Evolutionary conservation across 37 sponge, comb jelly and placozoan species (phyloP).

Genomic region (Halisarca cf. caerulea): DNA sequence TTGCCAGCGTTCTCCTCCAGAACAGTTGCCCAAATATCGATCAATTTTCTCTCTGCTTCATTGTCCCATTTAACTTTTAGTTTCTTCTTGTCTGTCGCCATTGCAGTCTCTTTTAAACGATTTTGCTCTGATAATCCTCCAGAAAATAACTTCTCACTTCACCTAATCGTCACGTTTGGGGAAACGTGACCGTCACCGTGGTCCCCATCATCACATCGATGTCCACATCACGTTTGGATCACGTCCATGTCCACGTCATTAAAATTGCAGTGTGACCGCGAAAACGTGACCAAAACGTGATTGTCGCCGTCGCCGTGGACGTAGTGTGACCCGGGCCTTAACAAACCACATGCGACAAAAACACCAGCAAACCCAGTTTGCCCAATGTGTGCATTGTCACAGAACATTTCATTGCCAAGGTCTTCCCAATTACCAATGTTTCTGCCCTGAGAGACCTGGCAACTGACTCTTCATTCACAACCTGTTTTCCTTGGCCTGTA

Average conservation of each 20-base stretch:
- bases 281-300: conserved; percentile 9
- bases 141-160: neutral
- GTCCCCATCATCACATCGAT: neutral
- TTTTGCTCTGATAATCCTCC: too few relatives aligned
- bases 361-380: conserved; percentile 3
- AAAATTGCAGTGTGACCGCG: neutral
- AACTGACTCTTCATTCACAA: neutral
- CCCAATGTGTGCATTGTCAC: conserved; percentile 1
- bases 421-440: conserved; percentile 6
- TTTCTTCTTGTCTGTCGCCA: neutral
- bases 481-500: conserved; percentile 12
- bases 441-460: conserved; percentile 23
- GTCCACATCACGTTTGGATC: neutral
- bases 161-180: neutral
- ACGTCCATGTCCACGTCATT: neutral
- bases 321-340: conserved; percentile 1
- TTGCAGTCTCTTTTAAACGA: neutral
- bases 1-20: neutral
- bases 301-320: neutral
- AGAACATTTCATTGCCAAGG: conserved; percentile 3
- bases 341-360: neutral
- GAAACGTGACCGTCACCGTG: neutral
- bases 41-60: neutral
- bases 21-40: conserved; percentile 4
- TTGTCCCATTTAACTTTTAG: neutral